A percentile compares a stretch with the other conserved stretches of the same genome.
Conservation (phyloP, 2,797 vertebrate species). For the Zenarchopterus dispar region DNA sequence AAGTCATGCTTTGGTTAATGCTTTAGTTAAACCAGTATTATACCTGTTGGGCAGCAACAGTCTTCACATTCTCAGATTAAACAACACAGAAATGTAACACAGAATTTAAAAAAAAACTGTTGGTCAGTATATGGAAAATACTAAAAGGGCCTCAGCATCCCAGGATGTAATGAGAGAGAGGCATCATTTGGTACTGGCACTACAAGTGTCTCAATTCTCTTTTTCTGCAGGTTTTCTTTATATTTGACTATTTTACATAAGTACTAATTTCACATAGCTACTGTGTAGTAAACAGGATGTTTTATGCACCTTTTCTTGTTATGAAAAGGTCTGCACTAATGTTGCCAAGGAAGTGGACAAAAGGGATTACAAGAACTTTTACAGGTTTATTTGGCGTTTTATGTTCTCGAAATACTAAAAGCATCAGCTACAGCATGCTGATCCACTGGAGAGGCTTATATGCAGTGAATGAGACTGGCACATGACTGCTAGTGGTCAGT, state of each 20-base stretch:
- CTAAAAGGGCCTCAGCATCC: too few relatives aligned
- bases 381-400: background rate
- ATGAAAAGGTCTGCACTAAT: background rate
- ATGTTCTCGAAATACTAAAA: constrained; percentile 6
- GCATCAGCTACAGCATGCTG: background rate
- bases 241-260: background rate
- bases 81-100: constrained; percentile 38
- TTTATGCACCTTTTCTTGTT: background rate
- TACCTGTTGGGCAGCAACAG: background rate
- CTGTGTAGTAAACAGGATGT: background rate
- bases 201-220: background rate
- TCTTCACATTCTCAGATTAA: constrained; percentile 8
- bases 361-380: background rate
- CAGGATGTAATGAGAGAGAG: too few relatives aligned
- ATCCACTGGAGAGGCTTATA: constrained; percentile 4
- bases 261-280: background rate
- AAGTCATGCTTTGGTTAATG: constrained; percentile 7
- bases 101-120: constrained; percentile 5
- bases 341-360: background rate
- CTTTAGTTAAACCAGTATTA: background rate
- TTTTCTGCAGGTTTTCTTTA: background rate
- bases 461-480: constrained; percentile 21
- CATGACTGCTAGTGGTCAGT: constrained; percentile 34
- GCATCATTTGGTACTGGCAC: too few relatives aligned
- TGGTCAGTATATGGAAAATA: too few relatives aligned